phyloP scores from a whole-genome alignment of 2,888 invertebrate genomes.

The Cheilosia pagana region DNA sequence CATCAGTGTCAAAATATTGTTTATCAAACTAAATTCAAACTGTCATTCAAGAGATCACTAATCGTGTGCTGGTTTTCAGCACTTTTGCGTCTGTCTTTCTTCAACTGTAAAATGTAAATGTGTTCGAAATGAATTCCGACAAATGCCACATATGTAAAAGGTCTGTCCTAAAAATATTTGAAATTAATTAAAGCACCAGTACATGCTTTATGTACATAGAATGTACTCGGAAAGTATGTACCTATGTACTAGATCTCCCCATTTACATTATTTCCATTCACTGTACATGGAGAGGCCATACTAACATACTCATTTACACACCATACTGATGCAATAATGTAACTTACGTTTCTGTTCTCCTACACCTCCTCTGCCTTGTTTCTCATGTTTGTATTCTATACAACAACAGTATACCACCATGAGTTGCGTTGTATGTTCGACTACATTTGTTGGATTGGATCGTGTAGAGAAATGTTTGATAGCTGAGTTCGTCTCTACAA shows the following conservation, averaged over 20 bases:
- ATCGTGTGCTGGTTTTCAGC: too few species aligned
- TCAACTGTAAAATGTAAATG: too few species aligned
- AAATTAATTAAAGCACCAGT: not conserved
- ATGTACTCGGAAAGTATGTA: conserved; percentile 25
- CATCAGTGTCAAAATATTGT: too few species aligned
- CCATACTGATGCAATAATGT: conserved; percentile 5
- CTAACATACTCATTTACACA: conserved; percentile 29
- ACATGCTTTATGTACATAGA: conserved; percentile 1
- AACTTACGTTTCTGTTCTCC: conserved; percentile 12
- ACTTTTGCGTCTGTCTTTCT: too few species aligned
- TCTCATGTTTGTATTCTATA: conserved; percentile 14
- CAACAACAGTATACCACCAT: conserved; percentile 48
- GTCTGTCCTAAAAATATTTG: not conserved
- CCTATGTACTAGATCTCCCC: not conserved
- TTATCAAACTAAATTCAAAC: too few species aligned
- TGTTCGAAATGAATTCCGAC: too few species aligned
- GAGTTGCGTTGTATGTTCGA: conserved; percentile 68
- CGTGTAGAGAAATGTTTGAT: conserved; percentile 62
- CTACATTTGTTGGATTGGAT: conserved; percentile 63
- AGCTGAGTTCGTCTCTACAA: conserved; percentile 17
- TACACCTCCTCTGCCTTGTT: conserved; percentile 27
- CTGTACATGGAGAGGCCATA: conserved; percentile 14
- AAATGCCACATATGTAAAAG: not conserved
- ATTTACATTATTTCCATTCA: conserved; percentile 26
- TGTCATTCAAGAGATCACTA: too few species aligned